Evolutionary conservation across 1,140 invertebrate genomes (phyloP), one percentile per base, ranked within the genome.

Genomic region (Solenopsis fugax): DNA sequence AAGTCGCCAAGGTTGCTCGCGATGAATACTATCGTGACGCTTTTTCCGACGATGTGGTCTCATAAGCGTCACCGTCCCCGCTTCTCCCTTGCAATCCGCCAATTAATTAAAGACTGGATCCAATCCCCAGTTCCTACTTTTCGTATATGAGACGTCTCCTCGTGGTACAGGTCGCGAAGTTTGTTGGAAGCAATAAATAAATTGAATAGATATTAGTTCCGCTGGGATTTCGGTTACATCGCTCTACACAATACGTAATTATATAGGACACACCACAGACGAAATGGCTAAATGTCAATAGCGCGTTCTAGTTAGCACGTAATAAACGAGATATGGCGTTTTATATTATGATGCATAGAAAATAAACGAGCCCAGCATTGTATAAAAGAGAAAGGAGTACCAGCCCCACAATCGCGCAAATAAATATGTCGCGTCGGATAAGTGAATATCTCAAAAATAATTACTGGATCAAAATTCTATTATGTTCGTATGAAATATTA

Each of bases 271-370:
- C 16, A 37, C 41, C 24, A 21, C 67, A 18, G 18, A 52, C 54
- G 29, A 37, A 13, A 75, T 60, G 12, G 29, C 9, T 75, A 72
- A 82, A 60, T 60, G 80, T 60, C 67, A 73, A 62, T 60, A 84
- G 54, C 7, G 62, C 34, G 50, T 24, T 67, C 13, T 54, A 67
- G 48, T 54, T 80, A 45, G 16, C 7, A n/a, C 7, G 34, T 67
- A 54, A 80, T 67, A 67, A 80, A 67, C 48, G 50, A 80, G 24
- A 21, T 80, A 64, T 48, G 18, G 24, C 12, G 37, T 41, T 67
- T 45, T 45, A 67, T 67, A 67, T 65, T 45, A 67, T 18, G 10
- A 21, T 21, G 37, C 37, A 21, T 65, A n/a, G 18, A 18, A 0
- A 45, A 45, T 67, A 67, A 67, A 67, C 16, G 64, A 54, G 41